A percentile compares a stretch with the other conserved stretches of the same genome.
Conservation (phyloP, 2,797 vertebrate species). For the Australoheros facetus region DNA sequence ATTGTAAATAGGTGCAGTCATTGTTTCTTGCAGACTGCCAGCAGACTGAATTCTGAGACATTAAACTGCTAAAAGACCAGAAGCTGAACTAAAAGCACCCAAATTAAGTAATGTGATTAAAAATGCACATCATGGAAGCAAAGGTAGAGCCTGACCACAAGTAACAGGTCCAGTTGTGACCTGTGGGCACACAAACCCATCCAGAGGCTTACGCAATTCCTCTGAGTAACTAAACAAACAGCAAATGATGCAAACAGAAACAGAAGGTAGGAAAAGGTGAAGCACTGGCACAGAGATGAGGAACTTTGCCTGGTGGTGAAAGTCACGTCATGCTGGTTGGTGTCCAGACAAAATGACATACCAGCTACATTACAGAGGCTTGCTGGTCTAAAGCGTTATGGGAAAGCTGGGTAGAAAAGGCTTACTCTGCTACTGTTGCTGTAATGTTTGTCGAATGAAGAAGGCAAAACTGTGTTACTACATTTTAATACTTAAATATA, state of each 20-base stretch:
- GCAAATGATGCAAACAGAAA: slow-evolving; percentile 28
- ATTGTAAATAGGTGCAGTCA: background rate
- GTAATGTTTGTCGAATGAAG: background rate
- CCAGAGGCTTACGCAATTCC: slow-evolving; percentile 37
- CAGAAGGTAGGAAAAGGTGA: slow-evolving; percentile 30
- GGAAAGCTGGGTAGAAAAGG: slow-evolving; percentile 3
- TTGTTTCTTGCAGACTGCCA: background rate
- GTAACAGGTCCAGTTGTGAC: slow-evolving; percentile 16
- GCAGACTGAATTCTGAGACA: background rate
- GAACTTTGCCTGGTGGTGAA: slow-evolving; percentile 37
- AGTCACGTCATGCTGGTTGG: slow-evolving; percentile 31
- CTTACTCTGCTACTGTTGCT: background rate
- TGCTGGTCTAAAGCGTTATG: slow-evolving; percentile 4
- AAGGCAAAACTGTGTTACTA: background rate
- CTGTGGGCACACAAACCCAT: background rate
- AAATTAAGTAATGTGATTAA: slow-evolving; percentile 16
- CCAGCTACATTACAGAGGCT: background rate
- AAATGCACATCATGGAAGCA: slow-evolving; percentile 23
- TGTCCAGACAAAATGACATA: slow-evolving; percentile 26
- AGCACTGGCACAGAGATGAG: slow-evolving; percentile 28
- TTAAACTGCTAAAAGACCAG: background rate
- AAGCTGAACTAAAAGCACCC: background rate
- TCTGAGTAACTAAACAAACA: slow-evolving; percentile 31
- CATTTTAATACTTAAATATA: background rate
- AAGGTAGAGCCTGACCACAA: slow-evolving; percentile 25